Conservation (phyloP, 1,140 invertebrate genomes). For the Heliconius melpomene region DNA sequence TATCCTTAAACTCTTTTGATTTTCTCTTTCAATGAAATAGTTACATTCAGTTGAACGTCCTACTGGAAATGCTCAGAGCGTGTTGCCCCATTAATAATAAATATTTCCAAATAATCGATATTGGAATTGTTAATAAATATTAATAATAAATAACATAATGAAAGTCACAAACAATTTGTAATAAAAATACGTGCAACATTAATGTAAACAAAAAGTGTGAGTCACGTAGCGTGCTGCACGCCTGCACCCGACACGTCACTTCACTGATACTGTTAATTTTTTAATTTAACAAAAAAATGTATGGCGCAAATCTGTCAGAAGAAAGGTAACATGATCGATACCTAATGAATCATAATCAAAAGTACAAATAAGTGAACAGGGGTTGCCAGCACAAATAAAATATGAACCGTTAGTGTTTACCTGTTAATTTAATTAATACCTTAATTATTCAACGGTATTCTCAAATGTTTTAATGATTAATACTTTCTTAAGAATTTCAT, state of each 20-base stretch:
- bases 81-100: background rate
- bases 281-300: conserved; percentile 26
- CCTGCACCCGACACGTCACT: conserved; percentile 26
- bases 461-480: background rate
- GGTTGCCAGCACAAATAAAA: background rate
- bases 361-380: conserved; percentile 9
- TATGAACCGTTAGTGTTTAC: background rate
- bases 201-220: conserved; percentile 14
- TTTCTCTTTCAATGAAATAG: no score
- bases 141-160: background rate
- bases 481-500: background rate
- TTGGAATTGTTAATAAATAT: background rate
- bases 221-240: conserved; percentile 16
- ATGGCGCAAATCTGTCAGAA: conserved; percentile 15
- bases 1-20: no score
- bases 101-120: background rate
- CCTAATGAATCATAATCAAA: conserved; percentile 31
- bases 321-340: conserved; percentile 30
- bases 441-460: conserved; percentile 3
- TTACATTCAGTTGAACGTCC: background rate
- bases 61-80: background rate
- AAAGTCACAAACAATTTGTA: background rate
- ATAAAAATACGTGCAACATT: conserved; percentile 7
- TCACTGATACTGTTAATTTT: conserved; percentile 32
- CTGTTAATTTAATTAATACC: conserved; percentile 1